Conservation (phyloP, 2,113 vertebrate genomes). For the Xiphias gladius region DNA sequence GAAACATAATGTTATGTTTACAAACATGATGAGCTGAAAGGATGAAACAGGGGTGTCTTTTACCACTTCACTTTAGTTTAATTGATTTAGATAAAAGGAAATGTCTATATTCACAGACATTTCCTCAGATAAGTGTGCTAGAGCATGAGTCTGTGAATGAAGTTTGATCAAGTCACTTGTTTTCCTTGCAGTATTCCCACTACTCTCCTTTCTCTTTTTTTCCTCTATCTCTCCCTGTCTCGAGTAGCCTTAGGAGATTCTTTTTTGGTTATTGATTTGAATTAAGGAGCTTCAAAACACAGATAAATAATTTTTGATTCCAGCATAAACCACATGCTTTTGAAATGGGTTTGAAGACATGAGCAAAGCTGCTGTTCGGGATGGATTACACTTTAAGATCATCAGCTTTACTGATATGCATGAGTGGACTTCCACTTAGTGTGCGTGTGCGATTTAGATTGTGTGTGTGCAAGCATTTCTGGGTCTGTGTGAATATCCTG, state of each 20-base stretch:
- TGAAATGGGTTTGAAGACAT: constrained; percentile 54
- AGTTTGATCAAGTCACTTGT: constrained; percentile 33
- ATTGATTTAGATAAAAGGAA: constrained; percentile 8
- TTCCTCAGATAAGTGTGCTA: constrained; percentile 14
- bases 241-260: constrained; percentile 32
- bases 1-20: not conserved
- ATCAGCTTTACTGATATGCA: constrained; percentile 68
- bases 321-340: constrained; percentile 42
- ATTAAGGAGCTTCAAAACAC: constrained; percentile 62
- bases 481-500: not conserved
- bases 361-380: constrained; percentile 46
- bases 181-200: constrained; percentile 19
- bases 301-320: constrained; percentile 67
- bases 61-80: not conserved
- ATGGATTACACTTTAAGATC: constrained; percentile 72
- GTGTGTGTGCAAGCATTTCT: constrained; percentile 40
- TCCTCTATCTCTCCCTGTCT: not conserved
- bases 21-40: not conserved
- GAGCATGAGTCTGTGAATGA: constrained; percentile 21
- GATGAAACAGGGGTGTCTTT: not conserved
- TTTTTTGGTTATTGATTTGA: constrained; percentile 57
- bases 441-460: constrained; percentile 26
- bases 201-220: not conserved
- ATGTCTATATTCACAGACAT: not conserved
- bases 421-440: constrained; percentile 58